phyloP scores from a whole-genome alignment of 1,140 invertebrate genomes.

The Hyposmocoma kahamanoa region DNA sequence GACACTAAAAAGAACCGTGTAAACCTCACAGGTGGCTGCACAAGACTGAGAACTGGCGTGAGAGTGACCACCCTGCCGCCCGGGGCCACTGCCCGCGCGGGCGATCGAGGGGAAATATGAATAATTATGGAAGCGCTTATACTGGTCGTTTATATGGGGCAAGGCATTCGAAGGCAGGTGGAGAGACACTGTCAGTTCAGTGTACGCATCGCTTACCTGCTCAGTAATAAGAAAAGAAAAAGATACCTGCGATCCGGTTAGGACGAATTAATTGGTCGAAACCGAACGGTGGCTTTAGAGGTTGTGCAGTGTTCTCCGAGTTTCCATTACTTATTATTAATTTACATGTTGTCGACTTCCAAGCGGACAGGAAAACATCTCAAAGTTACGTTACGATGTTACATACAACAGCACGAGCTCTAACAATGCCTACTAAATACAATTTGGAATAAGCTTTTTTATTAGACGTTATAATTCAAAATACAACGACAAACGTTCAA shows the following conservation, averaged over 20 bases:
- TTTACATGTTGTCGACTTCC: too few species aligned
- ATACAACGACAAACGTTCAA: too few species aligned
- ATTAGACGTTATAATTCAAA: too few species aligned
- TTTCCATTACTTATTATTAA: too few species aligned
- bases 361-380: too few species aligned
- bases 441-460: too few species aligned
- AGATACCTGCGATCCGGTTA: conserved; percentile 41
- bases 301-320: conserved; percentile 2
- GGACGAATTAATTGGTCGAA: conserved; percentile 39
- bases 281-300: conserved; percentile 15
- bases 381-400: too few species aligned
- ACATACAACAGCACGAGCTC: too few species aligned
- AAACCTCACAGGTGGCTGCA: conserved; percentile 41
- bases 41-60: conserved; percentile 30
- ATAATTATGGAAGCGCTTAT: conserved; percentile 19
- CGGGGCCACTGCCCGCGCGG: conserved; percentile 13
- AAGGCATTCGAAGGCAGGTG: conserved; percentile 30
- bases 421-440: too few species aligned
- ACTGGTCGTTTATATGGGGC: too few species aligned
- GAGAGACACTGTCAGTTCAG: conserved; percentile 12
- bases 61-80: conserved; percentile 21
- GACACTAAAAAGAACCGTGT: conserved; percentile 30
- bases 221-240: conserved; percentile 31
- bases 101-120: conserved; percentile 32
- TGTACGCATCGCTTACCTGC: conserved; percentile 41